Conservation (phyloP, 2,797 vertebrate genomes). For the Nothura maculosa region DNA sequence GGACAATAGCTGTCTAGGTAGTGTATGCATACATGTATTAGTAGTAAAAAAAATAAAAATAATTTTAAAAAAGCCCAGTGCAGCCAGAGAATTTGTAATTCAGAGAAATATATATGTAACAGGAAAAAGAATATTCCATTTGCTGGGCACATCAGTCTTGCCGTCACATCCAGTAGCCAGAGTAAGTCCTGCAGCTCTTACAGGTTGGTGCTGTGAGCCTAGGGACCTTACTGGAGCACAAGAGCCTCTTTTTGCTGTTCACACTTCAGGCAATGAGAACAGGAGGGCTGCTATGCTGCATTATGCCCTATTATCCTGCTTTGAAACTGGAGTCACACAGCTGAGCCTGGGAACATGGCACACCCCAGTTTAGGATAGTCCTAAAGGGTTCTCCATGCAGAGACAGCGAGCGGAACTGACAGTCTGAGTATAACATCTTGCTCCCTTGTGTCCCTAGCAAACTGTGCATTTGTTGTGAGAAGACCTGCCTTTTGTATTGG, state of each 20-base stretch:
- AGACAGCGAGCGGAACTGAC: not conserved
- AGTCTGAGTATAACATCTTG: accelerated
- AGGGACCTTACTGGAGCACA: not conserved
- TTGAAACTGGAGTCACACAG: not conserved
- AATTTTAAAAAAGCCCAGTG: not conserved
- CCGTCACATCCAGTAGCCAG: not conserved
- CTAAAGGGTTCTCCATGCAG: not conserved
- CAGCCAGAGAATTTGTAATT: not conserved
- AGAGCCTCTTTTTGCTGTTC: not conserved
- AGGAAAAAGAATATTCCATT: not conserved
- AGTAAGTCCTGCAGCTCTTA: not conserved
- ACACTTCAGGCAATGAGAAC: not conserved
- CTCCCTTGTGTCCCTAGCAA: not conserved
- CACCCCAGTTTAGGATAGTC: accelerated
- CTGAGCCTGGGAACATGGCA: not conserved
- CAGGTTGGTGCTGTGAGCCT: accelerated
- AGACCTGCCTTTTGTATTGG: not conserved
- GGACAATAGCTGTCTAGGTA: not conserved
- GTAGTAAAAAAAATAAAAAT: not conserved
- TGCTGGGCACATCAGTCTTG: not conserved
- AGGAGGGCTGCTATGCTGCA: not conserved
- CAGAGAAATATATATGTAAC: not conserved
- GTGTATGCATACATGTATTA: not conserved
- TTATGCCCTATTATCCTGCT: not conserved
- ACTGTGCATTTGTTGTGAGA: too few species aligned